Conservation (phyloP, 2,888 invertebrate species). For the Glyphotaelius pellucidus region DNA sequence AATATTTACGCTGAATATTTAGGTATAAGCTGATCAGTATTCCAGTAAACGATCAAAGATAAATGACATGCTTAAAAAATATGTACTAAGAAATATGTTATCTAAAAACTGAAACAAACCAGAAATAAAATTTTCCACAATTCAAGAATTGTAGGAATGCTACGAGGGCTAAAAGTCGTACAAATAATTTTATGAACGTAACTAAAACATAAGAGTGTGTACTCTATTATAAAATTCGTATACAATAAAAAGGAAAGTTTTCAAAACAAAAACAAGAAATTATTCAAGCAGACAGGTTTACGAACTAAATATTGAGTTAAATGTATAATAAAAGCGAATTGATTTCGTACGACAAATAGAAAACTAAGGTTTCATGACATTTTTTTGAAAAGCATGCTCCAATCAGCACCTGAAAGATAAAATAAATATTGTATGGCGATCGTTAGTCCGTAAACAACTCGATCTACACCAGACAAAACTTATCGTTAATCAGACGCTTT, state of each 20-base stretch:
- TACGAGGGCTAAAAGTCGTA: not conserved
- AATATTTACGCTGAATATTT: not conserved
- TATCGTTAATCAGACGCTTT: not conserved
- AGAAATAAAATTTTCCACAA: not conserved
- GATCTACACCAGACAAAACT: not conserved
- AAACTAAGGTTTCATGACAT: not conserved
- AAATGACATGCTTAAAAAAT: not conserved
- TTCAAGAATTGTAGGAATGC: not conserved
- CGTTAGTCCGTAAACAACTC: not conserved
- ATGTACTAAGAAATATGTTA: not conserved
- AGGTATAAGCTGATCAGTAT: not conserved
- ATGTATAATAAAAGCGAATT: not conserved
- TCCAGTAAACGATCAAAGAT: not conserved
- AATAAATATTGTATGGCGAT: not conserved
- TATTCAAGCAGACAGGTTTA: not conserved
- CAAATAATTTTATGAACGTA: not conserved
- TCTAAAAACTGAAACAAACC: not conserved
- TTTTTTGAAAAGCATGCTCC: not conserved
- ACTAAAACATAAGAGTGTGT: not conserved
- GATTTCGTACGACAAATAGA: not conserved
- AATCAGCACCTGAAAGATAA: slow-evolving; percentile 2
- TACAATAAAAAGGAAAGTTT: not conserved
- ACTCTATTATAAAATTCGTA: not conserved
- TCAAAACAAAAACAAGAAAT: not conserved
- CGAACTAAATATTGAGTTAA: not conserved